These are phyloP conservation scores for Pegoplata infirma DNA, from an alignment of 2,888 invertebrate species.

Conservation along the genomic window DNA sequence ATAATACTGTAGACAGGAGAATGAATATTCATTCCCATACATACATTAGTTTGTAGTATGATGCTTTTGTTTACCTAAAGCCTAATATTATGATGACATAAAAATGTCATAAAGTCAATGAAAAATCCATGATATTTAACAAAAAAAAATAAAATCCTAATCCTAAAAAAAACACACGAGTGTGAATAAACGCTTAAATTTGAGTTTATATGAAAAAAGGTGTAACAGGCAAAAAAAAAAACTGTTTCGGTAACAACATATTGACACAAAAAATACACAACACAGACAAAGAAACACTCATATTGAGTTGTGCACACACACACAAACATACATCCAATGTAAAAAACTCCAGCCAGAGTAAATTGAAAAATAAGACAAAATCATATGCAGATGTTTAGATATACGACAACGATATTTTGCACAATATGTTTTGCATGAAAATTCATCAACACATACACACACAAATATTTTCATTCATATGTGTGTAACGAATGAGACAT, in stretches of 20 bases:
- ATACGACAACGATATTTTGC: no score
- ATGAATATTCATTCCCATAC: no score
- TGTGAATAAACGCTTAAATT: constrained; percentile 43
- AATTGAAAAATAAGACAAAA: constrained; percentile 45
- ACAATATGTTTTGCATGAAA: no score
- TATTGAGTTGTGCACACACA: no score
- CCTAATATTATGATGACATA: constrained; percentile 39
- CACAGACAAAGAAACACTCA: neutral
- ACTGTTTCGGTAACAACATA: constrained; percentile 11
- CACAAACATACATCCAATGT: neutral
- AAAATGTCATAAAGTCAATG: constrained; percentile 34
- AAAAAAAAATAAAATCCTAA: neutral
- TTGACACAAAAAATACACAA: neutral
- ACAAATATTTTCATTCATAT: no score
- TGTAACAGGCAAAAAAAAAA: neutral
- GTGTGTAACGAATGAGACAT: constrained; percentile 6
- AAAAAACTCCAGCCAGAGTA: constrained; percentile 33
- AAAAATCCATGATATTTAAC: constrained; percentile 6
- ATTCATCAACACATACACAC: no score
- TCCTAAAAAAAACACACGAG: no score
- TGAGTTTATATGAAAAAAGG: constrained; percentile 20
- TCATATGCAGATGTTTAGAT: constrained; percentile 18
- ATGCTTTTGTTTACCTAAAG: constrained; percentile 15
- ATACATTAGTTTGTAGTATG: no score
- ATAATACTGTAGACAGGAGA: no score